Base-by-base conservation (phyloP, 2,888 invertebrate genomes). In the Torymus tubicola region DNA sequence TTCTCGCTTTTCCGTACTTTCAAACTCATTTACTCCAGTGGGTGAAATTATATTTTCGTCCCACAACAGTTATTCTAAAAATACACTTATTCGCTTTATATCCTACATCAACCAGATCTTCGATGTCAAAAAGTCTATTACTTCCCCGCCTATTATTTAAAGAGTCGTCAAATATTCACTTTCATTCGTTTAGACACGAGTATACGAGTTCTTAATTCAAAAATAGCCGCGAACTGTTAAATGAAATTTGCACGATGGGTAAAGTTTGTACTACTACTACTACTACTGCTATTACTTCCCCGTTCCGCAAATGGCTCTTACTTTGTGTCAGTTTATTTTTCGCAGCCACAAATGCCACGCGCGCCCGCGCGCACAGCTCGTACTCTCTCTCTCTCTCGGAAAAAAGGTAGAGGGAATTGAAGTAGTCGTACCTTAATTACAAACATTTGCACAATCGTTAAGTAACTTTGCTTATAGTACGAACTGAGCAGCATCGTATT, bases 161-260 rank as follows among this genome's bases (percentile, higher is more conserved):
- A 21, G 21, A 0, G 67, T 68, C 42, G 8, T 42, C 42, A 42
- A 42, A 42, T 42, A 42, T 42, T 42, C 42, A 42, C 42, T 42
- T 42, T 42, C 42, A 42, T 42, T 42, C 42, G 42, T 8, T 42
- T 42, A 8, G 42, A 42, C 42, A 8, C 8, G 10, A 5, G 31
- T 12, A 24, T 24, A 21, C n/a, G 10, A 31, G 64, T 42, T 58
- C 31, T 13, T 65, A 73, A 73, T 73, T 65, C 42, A 12, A 53
- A 65, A 64, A 73, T 57, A 73, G 64, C 50, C 65, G 42, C 8
- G 16, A 64, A 64, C 57, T 57, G 64, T 63, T 55, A 42, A 64
- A 73, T 73, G 55, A 65, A 63, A 73, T 73, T 73, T 73, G 42
- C 57, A 14, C 24, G n/a, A 61, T 52, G 42, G n/a, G 52, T 21